Evolutionary conservation across 2,797 vertebrate species (phyloP), one percentile per base, ranked within the genome.

Genomic region (Scleropages formosus): DNA sequence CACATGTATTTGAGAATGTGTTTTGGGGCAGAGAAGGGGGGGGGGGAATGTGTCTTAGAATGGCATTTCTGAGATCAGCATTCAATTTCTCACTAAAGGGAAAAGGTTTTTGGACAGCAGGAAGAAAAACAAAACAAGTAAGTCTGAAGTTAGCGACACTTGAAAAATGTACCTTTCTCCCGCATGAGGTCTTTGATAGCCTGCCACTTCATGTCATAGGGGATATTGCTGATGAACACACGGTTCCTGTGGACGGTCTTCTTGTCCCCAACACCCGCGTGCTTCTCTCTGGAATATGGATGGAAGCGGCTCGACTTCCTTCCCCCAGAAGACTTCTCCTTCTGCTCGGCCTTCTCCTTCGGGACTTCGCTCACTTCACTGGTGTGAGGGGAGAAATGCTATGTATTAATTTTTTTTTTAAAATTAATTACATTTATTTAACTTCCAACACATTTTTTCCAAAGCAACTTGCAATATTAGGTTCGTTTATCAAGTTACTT

Each of bases 131-230:
- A 39, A 6, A 39, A 39, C 2, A 39, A 6, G 31, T 31, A 31
- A 2, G 2, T 56, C 1, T 56, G 12, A 56, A 56, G 56, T 56
- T 53, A 3, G 2, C 56, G 11, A 56, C 1, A 12, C 2, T 2
- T 53, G 58, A 24, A 26, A 22, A 39, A 31, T 87, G 96, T 98
- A 99, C 98, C 98, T 98, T 98, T 98, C 84, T 99, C 97, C 85
- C 98, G 94, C 97, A 99, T 99, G 72, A 99, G 93, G 90, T 99
- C 98, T 97, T 99, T 99, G 89, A 99, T 99, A 78, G 96, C 96
- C 93, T 99, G 98, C 97, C 98, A 99, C 89, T 98, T 99, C 96
- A 98, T 96, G 87, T 99, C 98, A 89, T 98, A 99, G 0, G 97
- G 98, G 83, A 99, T 99, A 87, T 99, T 99, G 93, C 97, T 99